A percentile compares a stretch with the other conserved stretches of the same genome.
These are phyloP conservation scores for Danio choprae DNA, from an alignment of 2,797 vertebrate genomes.

Conservation along the genomic window DNA sequence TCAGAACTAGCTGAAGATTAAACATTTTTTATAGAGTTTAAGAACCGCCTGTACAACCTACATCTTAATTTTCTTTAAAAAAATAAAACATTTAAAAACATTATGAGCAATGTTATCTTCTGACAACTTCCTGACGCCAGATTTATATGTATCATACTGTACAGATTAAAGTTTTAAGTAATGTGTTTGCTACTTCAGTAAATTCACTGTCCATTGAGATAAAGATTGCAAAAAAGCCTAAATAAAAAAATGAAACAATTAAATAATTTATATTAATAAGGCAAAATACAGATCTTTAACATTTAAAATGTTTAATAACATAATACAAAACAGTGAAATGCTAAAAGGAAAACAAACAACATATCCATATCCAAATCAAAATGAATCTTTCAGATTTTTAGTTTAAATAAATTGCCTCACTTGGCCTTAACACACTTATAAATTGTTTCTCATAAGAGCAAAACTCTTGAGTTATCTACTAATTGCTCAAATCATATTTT, in stretches of 20 bases:
- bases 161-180: no score
- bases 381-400: no score
- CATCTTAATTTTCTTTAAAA: no score
- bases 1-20: no score
- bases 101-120: no score
- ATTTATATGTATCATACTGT: no score
- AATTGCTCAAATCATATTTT: neutral
- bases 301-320: neutral
- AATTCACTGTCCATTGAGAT: neutral
- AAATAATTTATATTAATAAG: neutral
- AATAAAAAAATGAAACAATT: neutral
- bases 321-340: slow-evolving; percentile 10
- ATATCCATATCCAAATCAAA: neutral
- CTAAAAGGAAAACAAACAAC: no score
- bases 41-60: no score
- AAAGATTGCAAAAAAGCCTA: neutral
- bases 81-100: no score
- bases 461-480: neutral
- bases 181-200: neutral
- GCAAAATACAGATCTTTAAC: neutral
- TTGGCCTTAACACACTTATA: neutral
- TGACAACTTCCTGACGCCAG: no score
- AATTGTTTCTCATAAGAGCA: neutral
- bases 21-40: no score
- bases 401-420: neutral